A percentile compares a stretch with the other conserved stretches of the same genome.
phyloP scores from a whole-genome alignment of 2,888 invertebrate species.

The Heliconius hortense region DNA sequence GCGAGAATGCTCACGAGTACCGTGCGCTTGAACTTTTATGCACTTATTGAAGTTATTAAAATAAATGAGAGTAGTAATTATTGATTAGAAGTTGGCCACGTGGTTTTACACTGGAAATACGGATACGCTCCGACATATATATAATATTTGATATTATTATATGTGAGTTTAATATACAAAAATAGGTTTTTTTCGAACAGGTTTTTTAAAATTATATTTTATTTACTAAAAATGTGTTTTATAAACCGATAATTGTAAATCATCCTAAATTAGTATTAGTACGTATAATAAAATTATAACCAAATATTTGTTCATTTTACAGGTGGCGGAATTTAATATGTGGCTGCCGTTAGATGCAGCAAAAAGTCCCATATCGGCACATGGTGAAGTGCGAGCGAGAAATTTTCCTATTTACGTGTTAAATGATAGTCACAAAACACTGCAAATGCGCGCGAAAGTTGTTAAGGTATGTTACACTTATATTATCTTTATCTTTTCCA shows the following conservation, averaged over 20 bases:
- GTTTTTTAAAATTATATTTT: too few species aligned
- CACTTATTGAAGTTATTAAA: too few species aligned
- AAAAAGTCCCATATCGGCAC: conserved; percentile 79
- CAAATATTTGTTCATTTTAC: conserved; percentile 47
- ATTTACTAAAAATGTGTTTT: not conserved
- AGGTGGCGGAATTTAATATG: conserved; percentile 97
- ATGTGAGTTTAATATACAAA: too few species aligned
- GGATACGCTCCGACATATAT: too few species aligned
- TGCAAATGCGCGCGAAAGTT: conserved; percentile 93
- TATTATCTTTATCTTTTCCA: not conserved
- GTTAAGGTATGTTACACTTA: conserved; percentile 76
- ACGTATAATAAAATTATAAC: not conserved
- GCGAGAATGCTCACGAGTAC: too few species aligned
- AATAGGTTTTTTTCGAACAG: too few species aligned
- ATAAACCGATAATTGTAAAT: too few species aligned
- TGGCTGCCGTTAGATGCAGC: conserved; percentile 92
- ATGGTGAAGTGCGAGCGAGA: conserved; percentile 88
- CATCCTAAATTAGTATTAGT: not conserved
- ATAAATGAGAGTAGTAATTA: too few species aligned
- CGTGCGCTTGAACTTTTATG: too few species aligned
- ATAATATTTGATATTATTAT: too few species aligned
- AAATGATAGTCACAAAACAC: conserved; percentile 96
- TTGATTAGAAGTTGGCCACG: too few species aligned
- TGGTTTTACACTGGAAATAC: too few species aligned
- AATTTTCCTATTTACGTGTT: conserved; percentile 94